Base-by-base conservation (phyloP, 2,888 invertebrate species). In the Lithophane socia region DNA sequence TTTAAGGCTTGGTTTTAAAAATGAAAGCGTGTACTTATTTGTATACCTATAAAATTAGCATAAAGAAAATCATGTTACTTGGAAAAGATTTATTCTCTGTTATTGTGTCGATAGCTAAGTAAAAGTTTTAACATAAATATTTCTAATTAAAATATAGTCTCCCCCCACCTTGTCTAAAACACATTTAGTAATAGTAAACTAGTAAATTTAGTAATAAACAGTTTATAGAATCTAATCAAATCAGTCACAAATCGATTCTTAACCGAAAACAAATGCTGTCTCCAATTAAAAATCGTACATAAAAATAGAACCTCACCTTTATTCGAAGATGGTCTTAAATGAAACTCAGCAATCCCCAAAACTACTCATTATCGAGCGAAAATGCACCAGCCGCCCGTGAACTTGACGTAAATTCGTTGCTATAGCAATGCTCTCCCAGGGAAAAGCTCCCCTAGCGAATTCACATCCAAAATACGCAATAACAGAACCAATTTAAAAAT, bases 321-420 rank as follows among this genome's bases (percentile, higher is more conserved):
- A 73, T 78, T 77, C 29, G 77, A 47, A 82, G 75, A 85, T 73
- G 29, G 69, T 84, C 69, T 56, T 77, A 83, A 88, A 79, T 66
- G 42, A 85, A 90, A 84, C 73, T 90, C 88, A 87, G 87, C 87
- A 84, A 86, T 87, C 87, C 75, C 89, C 88, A 87, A 91, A 91
- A 92, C 90, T 92, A 91, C 89, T 91, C 92, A 94, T 94, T 96
- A 96, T 95, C 92, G 96, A 96, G 93, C 96, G 94, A 94, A 93
- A 94, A 95, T 96, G 96, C 96, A 96, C 95, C 94, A 95, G 92
- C 92, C 95, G 95, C 92, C 96, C 96, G 91, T 96, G 96, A 96
- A 96, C 96, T 96, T 96, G 96, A 94, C 95, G 88, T 86, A 81
- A 86, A 86, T 88, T 87, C 85, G 96, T 95, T 95, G 94, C 95